Conservation (phyloP, 2,113 vertebrate genomes). For the Origma solitaria region DNA sequence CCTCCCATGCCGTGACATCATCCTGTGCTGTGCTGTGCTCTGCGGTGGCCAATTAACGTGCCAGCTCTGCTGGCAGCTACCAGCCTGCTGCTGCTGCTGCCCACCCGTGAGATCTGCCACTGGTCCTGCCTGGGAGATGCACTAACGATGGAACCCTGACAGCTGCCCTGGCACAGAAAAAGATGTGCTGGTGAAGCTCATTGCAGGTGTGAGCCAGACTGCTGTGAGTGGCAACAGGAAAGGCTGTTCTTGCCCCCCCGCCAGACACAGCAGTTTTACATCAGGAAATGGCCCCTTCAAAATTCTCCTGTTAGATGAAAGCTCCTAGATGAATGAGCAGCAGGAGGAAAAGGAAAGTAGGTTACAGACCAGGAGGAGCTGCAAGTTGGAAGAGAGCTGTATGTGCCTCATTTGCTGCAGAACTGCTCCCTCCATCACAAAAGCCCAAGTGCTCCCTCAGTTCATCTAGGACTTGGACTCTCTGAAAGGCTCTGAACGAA, state of each 20-base stretch:
- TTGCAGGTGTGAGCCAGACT: background rate
- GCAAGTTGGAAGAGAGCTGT: constrained; percentile 28
- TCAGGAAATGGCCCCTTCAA: constrained; percentile 22
- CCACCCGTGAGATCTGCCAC: background rate
- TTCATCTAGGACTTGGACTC: background rate
- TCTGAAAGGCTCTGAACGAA: constrained; percentile 15
- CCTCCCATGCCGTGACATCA: background rate
- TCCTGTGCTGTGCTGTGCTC: background rate
- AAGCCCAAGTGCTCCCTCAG: background rate
- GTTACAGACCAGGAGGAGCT: constrained; percentile 50
- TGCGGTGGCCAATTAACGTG: background rate
- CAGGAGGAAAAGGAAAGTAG: constrained; percentile 52
- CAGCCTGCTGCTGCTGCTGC: background rate
- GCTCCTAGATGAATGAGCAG: constrained; percentile 38
- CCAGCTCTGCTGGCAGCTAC: background rate
- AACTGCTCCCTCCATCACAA: constrained; percentile 26
- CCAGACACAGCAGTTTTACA: background rate
- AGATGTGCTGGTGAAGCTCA: background rate
- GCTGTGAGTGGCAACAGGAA: background rate
- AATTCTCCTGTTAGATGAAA: constrained; percentile 32
- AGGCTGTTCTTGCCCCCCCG: background rate
- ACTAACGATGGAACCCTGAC: background rate
- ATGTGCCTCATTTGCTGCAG: constrained; percentile 8
- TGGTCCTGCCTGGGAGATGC: background rate
- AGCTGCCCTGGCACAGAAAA: background rate